Base-by-base conservation (phyloP, 2,888 invertebrate genomes). In the Drosophila maculinotata region DNA sequence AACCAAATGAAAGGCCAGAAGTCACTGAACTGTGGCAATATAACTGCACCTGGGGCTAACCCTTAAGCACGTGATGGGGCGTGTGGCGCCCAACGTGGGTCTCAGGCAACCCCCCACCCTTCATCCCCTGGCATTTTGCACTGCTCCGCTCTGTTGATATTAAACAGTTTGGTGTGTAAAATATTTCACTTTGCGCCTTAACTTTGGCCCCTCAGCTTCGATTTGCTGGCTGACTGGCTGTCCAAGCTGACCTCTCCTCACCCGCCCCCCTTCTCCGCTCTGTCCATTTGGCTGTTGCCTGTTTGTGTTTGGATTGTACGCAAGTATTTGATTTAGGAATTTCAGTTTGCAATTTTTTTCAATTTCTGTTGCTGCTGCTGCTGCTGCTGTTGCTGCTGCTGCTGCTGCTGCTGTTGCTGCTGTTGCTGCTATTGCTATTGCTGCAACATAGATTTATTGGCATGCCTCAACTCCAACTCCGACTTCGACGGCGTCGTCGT, bases 241-340 rank as follows among this genome's bases (percentile, higher is more conserved):
- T 31, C 31, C 45, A 9, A 45, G 17, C 36, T 25, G 25, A 39
- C 15, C 62, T 14, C 26, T n/a, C 12, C 62, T 8, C 25, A n/a
- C 20, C 14, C 1, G 7, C 28, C 12, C 3, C 12, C 12, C 36
- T n/a, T 9, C 17, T 12, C 4, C 33, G n/a, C 20, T 6, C 8
- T 10, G 0, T 35, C 14, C 35, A 17, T 26, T 45, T 35, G 15
- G 33, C 44, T 41, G 42, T 54, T 72, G 48, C 49, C 36, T 60
- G 58, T 62, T 63, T 65, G 51, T 72, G 44, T 65, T 67, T 66
- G 69, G 58, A 54, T 65, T 79, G 79, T 64, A 73, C 74, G 59
- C 68, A 80, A 80, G 83, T 83, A 85, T 87, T 87, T 83, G 87
- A 87, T 85, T 82, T 83, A 71, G 83, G 77, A 87, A 87, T 87